These are phyloP conservation scores for Hypena proboscidalis DNA, from an alignment of 2,888 invertebrate species.

Conservation along the genomic window DNA sequence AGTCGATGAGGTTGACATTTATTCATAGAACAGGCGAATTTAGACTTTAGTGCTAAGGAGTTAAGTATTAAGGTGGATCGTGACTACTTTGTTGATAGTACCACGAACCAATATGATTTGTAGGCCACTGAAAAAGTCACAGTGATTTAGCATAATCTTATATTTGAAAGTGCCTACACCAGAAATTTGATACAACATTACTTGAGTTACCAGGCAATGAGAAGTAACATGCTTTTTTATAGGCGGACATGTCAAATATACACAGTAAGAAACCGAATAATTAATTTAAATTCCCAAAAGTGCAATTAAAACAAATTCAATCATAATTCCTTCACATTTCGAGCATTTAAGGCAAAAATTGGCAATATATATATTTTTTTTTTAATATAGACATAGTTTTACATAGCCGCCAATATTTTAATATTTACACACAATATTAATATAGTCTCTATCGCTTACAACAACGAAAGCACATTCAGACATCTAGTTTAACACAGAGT, in stretches of 20 bases:
- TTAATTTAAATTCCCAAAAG: constrained; percentile 13
- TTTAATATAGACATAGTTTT: not conserved
- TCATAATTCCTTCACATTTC: constrained; percentile 15
- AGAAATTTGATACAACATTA: too few species aligned
- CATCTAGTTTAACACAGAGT: not conserved
- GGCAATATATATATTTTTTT: constrained; percentile 25
- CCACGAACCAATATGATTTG: too few species aligned
- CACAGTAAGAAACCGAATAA: constrained; percentile 16
- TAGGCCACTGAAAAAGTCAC: too few species aligned
- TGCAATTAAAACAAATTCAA: constrained; percentile 9
- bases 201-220: constrained; percentile 15
- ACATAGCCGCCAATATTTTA: constrained; percentile 13
- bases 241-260: constrained; percentile 27
- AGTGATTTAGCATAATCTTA: too few species aligned
- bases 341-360: constrained; percentile 40
- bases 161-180: too few species aligned
- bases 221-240: constrained; percentile 13
- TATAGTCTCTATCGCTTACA: constrained; percentile 11
- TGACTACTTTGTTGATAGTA: too few species aligned
- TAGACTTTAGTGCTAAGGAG: too few species aligned
- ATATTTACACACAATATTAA: constrained; percentile 21
- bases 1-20: too few species aligned
- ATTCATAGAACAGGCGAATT: too few species aligned
- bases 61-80: too few species aligned
- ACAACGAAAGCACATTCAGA: constrained; percentile 26